These are phyloP conservation scores for Lateolabrax maculatus DNA, from an alignment of 2,797 vertebrate genomes.

Conservation along the genomic window DNA sequence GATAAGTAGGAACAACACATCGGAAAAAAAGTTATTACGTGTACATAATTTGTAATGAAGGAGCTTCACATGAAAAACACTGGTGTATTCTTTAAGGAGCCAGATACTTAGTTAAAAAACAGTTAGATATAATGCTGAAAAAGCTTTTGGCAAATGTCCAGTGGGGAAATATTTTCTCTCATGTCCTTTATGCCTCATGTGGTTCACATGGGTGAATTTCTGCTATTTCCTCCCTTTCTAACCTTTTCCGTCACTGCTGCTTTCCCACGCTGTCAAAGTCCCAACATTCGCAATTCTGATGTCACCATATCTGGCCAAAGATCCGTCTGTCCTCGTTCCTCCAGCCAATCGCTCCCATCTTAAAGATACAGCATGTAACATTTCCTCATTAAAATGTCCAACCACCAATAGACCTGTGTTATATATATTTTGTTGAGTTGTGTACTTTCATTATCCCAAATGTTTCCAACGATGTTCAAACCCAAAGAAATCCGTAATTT, in stretches of 20 bases:
- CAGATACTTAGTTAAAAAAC: too few relatives aligned
- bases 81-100: neutral
- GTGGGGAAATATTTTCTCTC: neutral
- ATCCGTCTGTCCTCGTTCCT: neutral
- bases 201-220: neutral
- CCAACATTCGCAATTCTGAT: neutral
- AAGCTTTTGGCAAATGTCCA: neutral
- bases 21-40: too few relatives aligned
- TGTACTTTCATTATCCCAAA: too few relatives aligned
- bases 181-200: neutral
- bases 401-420: too few relatives aligned
- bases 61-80: neutral
- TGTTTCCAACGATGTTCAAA: too few relatives aligned
- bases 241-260: neutral
- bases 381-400: too few relatives aligned
- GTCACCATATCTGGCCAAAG: neutral
- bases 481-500: too few relatives aligned
- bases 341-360: neutral
- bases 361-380: too few relatives aligned
- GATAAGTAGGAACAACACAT: neutral
- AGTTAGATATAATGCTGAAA: too few relatives aligned
- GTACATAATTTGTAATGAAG: too few relatives aligned
- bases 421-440: too few relatives aligned
- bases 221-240: neutral
- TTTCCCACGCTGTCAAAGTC: neutral